Evolutionary conservation across 2,797 vertebrate genomes (phyloP).

Genomic region (Sparus aurata): DNA sequence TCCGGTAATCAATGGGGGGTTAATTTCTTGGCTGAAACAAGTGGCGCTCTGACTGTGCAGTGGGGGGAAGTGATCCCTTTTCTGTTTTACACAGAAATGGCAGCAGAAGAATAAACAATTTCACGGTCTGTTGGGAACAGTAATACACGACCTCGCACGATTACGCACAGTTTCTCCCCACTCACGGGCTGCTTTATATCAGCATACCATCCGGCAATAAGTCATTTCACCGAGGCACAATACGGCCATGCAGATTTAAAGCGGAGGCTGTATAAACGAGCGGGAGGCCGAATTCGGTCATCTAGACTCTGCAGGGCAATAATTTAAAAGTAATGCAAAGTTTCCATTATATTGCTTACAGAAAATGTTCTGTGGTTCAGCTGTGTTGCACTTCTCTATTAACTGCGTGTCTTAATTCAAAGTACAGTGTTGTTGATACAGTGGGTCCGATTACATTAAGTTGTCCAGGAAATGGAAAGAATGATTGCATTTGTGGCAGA

Average conservation of each 20-base stretch:
- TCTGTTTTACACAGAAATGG: conserved; percentile 67
- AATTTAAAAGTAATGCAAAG: conserved; percentile 19
- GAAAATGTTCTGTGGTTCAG: conserved; percentile 7
- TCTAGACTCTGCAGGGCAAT: conserved; percentile 13
- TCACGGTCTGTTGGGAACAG: conserved; percentile 73
- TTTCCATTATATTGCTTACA: background rate
- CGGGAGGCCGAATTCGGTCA: conserved; percentile 4
- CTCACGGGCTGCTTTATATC: conserved; percentile 55
- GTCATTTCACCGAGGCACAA: conserved; percentile 39
- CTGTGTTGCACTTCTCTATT: conserved; percentile 8
- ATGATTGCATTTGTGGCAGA: conserved; percentile 33
- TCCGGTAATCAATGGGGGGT: conserved; percentile 66
- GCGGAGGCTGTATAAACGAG: conserved; percentile 7
- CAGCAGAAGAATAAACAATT: conserved; percentile 83
- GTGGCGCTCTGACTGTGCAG: conserved; percentile 47
- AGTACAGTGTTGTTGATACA: conserved; percentile 14
- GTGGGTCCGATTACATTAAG: conserved; percentile 17
- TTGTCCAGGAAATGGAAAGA: conserved; percentile 43
- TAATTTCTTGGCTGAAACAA: conserved; percentile 67
- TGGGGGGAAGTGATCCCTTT: conserved; percentile 53
- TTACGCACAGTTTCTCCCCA: conserved; percentile 46
- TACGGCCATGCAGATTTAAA: conserved; percentile 24
- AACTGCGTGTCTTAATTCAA: conserved; percentile 26
- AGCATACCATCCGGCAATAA: conserved; percentile 41
- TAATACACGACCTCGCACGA: conserved; percentile 60